Conservation (phyloP, 2,888 invertebrate genomes). For the Amiota communis region DNA sequence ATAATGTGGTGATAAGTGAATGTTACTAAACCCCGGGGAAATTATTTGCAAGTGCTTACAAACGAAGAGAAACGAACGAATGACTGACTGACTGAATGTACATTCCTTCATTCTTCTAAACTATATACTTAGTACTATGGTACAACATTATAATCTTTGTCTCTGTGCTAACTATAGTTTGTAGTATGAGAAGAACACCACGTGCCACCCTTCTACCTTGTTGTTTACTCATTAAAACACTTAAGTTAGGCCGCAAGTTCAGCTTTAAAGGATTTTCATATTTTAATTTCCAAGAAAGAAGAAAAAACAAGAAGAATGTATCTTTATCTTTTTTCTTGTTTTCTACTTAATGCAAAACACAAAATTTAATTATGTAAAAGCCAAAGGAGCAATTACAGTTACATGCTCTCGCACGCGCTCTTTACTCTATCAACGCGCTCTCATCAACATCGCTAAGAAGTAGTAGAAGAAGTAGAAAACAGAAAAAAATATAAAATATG, state of each 20-base stretch:
- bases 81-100: no score
- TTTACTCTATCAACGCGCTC: slow-evolving; percentile 7
- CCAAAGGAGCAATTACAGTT: slow-evolving; percentile 42
- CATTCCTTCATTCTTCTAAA: no score
- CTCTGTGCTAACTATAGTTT: no score
- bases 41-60: slow-evolving; percentile 59
- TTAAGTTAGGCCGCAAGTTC: not conserved
- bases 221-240: no score
- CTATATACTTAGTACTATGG: no score
- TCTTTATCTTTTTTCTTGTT: no score
- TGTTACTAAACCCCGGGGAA: slow-evolving; percentile 58
- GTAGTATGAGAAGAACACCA: no score
- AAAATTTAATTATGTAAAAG: slow-evolving; percentile 66
- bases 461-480: not conserved
- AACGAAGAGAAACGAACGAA: no score
- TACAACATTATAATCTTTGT: no score
- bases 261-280: slow-evolving; percentile 20
- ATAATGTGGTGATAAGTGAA: slow-evolving; percentile 61
- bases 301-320: slow-evolving; percentile 46
- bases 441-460: not conserved
- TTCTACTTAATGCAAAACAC: slow-evolving; percentile 47
- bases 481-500: slow-evolving; percentile 31
- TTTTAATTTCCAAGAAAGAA: not conserved
- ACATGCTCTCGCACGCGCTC: slow-evolving; percentile 21
- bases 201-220: no score